Conservation (phyloP, 2,113 vertebrate species). For the Solea senegalensis region DNA sequence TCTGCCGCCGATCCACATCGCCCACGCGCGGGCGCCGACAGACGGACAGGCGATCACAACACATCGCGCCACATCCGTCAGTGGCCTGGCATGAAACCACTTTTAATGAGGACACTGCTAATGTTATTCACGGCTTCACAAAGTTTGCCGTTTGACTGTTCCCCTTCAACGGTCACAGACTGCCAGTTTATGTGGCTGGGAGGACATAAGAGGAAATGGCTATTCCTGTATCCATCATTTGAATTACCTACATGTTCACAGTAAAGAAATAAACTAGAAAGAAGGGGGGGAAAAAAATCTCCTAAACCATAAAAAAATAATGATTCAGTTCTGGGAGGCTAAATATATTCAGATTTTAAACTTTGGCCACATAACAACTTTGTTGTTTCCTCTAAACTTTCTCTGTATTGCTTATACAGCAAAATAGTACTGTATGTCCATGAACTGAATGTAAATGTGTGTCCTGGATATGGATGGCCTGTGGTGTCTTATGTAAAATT, state of each 20-base stretch:
- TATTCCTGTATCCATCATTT: background rate
- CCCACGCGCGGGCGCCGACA: too few species aligned
- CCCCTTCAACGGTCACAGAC: background rate
- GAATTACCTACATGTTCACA: background rate
- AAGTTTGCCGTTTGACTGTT: constrained; percentile 15
- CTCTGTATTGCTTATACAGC: constrained; percentile 6
- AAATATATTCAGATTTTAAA: too few species aligned
- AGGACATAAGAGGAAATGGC: constrained; percentile 3
- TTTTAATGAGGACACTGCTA: too few species aligned
- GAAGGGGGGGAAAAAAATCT: background rate
- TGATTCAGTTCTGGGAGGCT: too few species aligned
- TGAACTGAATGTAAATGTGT: constrained; percentile 14
- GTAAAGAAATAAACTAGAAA: background rate
- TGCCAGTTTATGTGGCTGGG: constrained; percentile 9
- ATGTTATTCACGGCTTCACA: background rate
- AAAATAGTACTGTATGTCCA: background rate
- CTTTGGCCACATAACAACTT: constrained; percentile 19
- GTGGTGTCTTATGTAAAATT: constrained; percentile 54
- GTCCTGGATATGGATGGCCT: constrained; percentile 42
- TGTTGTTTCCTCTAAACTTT: constrained; percentile 20
- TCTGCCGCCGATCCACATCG: too few species aligned
- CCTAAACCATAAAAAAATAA: too few species aligned
- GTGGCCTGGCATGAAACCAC: too few species aligned
- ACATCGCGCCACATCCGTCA: too few species aligned
- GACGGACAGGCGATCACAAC: too few species aligned